Evolutionary conservation across 30 jellyfish, hydroid and myxozoan species (phyloP), one percentile per base, ranked within the genome.

Genomic region (Aurelia aurita): DNA sequence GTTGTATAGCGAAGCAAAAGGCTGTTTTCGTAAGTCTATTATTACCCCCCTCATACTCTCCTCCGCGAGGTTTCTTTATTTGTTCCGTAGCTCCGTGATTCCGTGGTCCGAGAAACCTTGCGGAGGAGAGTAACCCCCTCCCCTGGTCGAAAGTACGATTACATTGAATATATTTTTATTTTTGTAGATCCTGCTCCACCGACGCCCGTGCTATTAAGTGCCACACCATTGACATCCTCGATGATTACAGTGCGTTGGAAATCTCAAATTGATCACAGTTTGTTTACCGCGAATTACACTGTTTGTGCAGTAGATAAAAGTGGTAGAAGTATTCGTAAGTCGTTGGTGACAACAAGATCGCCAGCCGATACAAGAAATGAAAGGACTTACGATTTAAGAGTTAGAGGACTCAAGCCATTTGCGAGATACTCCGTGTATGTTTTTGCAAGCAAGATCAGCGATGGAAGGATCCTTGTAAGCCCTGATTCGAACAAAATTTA

Each of bases 141-240:
- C n/a, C n/a, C n/a, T n/a, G n/a, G n/a, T n/a, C n/a, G n/a, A n/a
- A n/a, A n/a, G n/a, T n/a, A n/a, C n/a, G n/a, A n/a, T n/a, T n/a
- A n/a, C n/a, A n/a, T n/a, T n/a, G n/a, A n/a, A n/a, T 57, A 74
- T 44, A 4, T 18, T 9, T 70, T 21, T 32, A 0, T 81, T 21
- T 67, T 58, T 39, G 14, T 21, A 82, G 92, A 47, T n/a, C 87
- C 92, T 32, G 69, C 70, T 12, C 92, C 92, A 14, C 80, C 71
- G 3, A 61, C 80, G 6, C 92, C 92, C 39, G 60, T 18, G 23
- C 53, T 82, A 20, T 29, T 28, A 13, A 63, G 72, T 18, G 80
- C 72, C 12, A 59, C 18, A 5, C 20, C 92, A 4, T 16, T 68
- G 35, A 51, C 87, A 7, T 25, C 92, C 2, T 1, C 63, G 1